Evolutionary conservation across 2,113 vertebrate genomes (phyloP), one percentile per base, ranked within the genome.

Genomic region (Hypocryptadius cinnamomeus): DNA sequence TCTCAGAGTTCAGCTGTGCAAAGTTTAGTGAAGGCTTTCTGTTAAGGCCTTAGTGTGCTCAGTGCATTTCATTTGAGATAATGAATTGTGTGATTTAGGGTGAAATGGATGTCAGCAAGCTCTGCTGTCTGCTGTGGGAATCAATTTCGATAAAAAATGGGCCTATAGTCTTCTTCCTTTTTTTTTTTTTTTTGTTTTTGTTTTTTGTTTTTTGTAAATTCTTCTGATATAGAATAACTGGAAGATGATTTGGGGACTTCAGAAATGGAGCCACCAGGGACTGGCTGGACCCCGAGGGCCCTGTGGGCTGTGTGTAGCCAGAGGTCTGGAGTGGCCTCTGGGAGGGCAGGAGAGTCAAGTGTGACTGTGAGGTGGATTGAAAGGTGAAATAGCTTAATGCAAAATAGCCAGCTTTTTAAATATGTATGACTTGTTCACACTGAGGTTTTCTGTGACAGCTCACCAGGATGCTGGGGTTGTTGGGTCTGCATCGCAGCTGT

Each of bases 231-330:
- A 31, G 50, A 69, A 8, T 79, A 73, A n/a, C 39, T 92, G 72
- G 39, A 40, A 76, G 74, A 15, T 76, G 88, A 61, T 15, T 80
- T 64, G 66, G 72, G 54, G 51, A 25, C 31, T 19, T 77, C 35
- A 61, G 68, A 79, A 80, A 18, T 0, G 10, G 27, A 87, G 35
- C 15, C 44, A 4, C n/a, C 48, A 9, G 66, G 57, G 48, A 33
- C 48, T 60, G 53, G 6, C 14, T 3, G 1, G 56, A 79, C 66
- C 63, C 40, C 0, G 1, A 14, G 39, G n/a, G 39, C 54, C 13
- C 37, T 2, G 2, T 65, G 81, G 57, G 15, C 27, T 64, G 57
- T 61, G 9, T 24, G 12, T 69, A 11, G 66, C 63, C 17, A 1
- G 35, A 65, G 61, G 42, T 77, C 37, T 3, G 5, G 37, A 47